A percentile compares a stretch with the other conserved stretches of the same genome.
Conservation (phyloP, 2,888 invertebrate genomes). For the Ectropis crepuscularia region DNA sequence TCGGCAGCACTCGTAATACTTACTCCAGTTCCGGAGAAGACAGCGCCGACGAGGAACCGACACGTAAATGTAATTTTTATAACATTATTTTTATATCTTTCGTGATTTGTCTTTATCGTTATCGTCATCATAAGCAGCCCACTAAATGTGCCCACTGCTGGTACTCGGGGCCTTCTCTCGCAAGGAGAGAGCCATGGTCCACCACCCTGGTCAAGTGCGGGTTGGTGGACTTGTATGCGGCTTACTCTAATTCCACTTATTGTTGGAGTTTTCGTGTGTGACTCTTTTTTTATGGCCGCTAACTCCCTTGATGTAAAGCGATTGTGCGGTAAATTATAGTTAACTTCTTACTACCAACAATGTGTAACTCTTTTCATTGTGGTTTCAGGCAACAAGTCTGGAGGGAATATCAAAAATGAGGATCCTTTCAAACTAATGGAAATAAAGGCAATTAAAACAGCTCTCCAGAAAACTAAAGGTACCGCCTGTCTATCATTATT, state of each 20-base stretch:
- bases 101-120: too few relatives aligned
- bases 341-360: neutral
- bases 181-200: too few relatives aligned
- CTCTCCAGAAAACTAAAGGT: constrained; percentile 80
- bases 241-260: too few relatives aligned
- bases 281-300: too few relatives aligned
- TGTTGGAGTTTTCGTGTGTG: too few relatives aligned
- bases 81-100: neutral
- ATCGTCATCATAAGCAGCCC: too few relatives aligned
- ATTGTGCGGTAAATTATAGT: too few relatives aligned
- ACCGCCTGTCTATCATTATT: neutral
- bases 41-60: constrained; percentile 71
- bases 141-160: too few relatives aligned
- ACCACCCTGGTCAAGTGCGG: too few relatives aligned
- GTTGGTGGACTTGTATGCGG: too few relatives aligned
- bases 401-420: constrained; percentile 74
- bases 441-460: constrained; percentile 79
- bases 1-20: constrained; percentile 67
- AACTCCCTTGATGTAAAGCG: too few relatives aligned
- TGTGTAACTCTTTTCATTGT: neutral
- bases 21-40: constrained; percentile 79
- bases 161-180: too few relatives aligned
- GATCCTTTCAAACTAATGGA: constrained; percentile 81
- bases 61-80: constrained; percentile 64
- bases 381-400: constrained; percentile 66